These are phyloP conservation scores for Pagrus major DNA, from an alignment of 2,113 vertebrate genomes.

Conservation along the genomic window DNA sequence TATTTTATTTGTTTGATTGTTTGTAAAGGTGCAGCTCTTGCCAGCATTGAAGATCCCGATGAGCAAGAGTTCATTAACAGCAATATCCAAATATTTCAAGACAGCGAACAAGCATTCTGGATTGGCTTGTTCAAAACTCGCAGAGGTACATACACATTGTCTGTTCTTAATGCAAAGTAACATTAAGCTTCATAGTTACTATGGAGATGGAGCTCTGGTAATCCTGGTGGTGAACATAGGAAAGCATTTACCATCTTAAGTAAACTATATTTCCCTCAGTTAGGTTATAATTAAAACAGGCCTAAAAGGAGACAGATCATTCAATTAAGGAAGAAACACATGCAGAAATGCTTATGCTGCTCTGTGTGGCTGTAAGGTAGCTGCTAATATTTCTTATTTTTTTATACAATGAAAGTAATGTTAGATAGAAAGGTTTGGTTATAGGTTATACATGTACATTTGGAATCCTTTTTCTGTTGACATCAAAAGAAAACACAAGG, in stretches of 20 bases:
- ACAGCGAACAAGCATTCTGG: constrained; percentile 52
- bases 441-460: neutral
- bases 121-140: constrained; percentile 68
- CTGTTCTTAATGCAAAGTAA: neutral
- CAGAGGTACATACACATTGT: constrained; percentile 42
- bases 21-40: constrained; percentile 75
- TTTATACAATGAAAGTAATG: too few species aligned
- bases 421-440: neutral
- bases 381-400: too few species aligned
- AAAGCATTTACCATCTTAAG: neutral
- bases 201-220: too few species aligned
- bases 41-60: constrained; percentile 84
- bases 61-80: constrained; percentile 86
- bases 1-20: constrained; percentile 1
- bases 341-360: neutral
- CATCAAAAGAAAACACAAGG: neutral
- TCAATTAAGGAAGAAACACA: too few species aligned
- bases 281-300: neutral
- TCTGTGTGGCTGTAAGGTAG: neutral
- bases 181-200: neutral
- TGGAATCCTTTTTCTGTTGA: neutral
- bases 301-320: neutral
- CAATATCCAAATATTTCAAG: constrained; percentile 71
- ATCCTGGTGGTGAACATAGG: neutral
- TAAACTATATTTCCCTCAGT: neutral